Evolutionary conservation across 2,113 vertebrate genomes (phyloP), one percentile per base, ranked within the genome.

Genomic region (Bufo bufo): DNA sequence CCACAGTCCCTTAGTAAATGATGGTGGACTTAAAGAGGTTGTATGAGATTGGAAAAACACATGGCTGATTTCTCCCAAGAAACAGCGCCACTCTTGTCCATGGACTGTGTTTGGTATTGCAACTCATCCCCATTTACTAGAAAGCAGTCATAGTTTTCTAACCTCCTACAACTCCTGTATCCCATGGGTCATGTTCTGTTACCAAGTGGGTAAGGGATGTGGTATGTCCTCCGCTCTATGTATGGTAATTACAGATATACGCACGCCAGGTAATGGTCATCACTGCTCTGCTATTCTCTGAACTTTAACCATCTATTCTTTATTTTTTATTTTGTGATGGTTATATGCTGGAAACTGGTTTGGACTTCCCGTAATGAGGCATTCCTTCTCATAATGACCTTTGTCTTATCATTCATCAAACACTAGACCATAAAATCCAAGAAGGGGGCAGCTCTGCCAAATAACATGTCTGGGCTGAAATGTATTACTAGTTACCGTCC

Each of bases 351-450:
- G 9, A 59, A 85, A 61, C 84, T 61, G 84, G 71, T 77, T 85
- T 11, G 50, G 52, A 85, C 84, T 61, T 49, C 71, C 43, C 45
- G 16, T 77, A 61, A 59, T 50, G 50, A 33, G 61, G 71, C 19
- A 45, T 59, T 77, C 33, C 10, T 45, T 65, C 54, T 84, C 49
- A 71, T 69, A 43, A 61, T 75, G 69, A 49, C 66, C 14, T 61
- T 45, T 20, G 43, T 77, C 69, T 61, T 77, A 85, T 85, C 69
- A 77, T 85, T 61, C 84, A 85, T 85, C 69, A 54, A 13, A 74
- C 23, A 14, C 19, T 49, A 33, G 17, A 12, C 43, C 71, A 77
- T 85, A 61, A 85, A 85, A 61, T 58, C 71, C 43, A 47, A 74
- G 81, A 8, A 45, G 52, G 50, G 50, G 52, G 19, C 56, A 33